Evolutionary conservation across 2,797 vertebrate genomes (phyloP), one percentile per base, ranked within the genome.

Genomic region (Mormyrops attenuatus): DNA sequence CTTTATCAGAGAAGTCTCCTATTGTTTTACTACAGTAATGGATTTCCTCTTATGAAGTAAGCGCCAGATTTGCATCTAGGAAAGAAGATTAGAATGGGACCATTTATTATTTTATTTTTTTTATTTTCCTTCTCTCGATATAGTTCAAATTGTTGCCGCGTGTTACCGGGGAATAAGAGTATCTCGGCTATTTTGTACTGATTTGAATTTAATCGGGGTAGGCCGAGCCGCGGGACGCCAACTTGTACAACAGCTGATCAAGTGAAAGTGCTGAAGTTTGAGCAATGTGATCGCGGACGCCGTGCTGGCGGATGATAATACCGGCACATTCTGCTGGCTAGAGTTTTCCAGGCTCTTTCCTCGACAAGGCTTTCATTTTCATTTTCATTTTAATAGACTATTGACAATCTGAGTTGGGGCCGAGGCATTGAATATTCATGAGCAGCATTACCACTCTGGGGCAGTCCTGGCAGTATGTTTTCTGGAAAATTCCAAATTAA

Each of bases 301-400:
- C 17, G 34, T 9, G 73, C 15, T 20, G 38, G 34, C 41, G 7
- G 77, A 22, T 22, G 77, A 82, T n/a, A 47, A 82, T 82, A 22
- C 38, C 17, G 2, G 77, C 77, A 82, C 30, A 82, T 47, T 82
- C 20, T 82, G 77, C 77, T 82, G 77, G 77, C 38, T 82, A 20
- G 77, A 82, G 77, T 44, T n/a, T 82, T 82, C 77, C 20, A 9
- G 77, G 77, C 77, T 82, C 77, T 82, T 47, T 82, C 77, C 77
- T 82, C 41, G 3, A 82, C 38, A 82, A 82, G 77, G 77, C 77
- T 82, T 82, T 82, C 77, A 47, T 82, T 82, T 80, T 44, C 73
- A 80, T 80, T 80, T 47, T 82, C 77, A 82, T 82, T 82, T 82
- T 82, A 82, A 82, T 82, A 82, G 77, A 82, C 77, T 82, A 82